Evolutionary conservation across 2,797 vertebrate genomes (phyloP), one percentile per base, ranked within the genome.

Genomic region (Xenopus petersii): DNA sequence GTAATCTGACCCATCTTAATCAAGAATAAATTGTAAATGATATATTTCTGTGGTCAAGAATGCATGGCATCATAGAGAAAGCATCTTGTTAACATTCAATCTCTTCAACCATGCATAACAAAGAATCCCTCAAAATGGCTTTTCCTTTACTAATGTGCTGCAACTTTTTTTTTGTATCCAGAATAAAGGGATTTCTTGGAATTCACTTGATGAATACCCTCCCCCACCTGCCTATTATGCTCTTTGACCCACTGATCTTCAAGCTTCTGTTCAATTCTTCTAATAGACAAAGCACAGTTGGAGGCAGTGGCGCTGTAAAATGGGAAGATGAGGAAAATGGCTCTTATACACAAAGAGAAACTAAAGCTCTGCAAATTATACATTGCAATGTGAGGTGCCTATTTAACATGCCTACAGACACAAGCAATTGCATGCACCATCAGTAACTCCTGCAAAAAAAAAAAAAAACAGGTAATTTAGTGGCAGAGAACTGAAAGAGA

Each of bases 161-260:
- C 36, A 42, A 42, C 36, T 30, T 42, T 42, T 42, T 42, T 42
- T 42, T 42, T 42, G 26, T 42, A 42, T 9, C 36, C 36, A 42
- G 36, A 42, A 42, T 42, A 42, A 42, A 42, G 36, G 36, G 36
- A 42, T 9, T 42, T 5, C 36, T 42, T 70, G 62, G 60, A 51
- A 73, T 67, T 72, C 42, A 12, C 11, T 30, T 3, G 51, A n/a
- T 60, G 49, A 7, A 17, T 48, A 60, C 66, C 76, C n/a, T 79
- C 76, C 76, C 76, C 76, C 76, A 69, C 66, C 54, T 64, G 51
- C 68, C 71, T 63, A 73, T 79, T 78, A 64, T 78, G n/a, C 64
- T 36, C 54, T 6, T 24, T 61, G 67, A 70, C 71, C 71, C 71
- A 65, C 30, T 79, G 71, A 79, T 74, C 76, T 64, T 59, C 11